Percentiles rank a stretch among this genome's conserved stretches.
These are phyloP conservation scores for Adrianichthys oophorus DNA, from an alignment of 2,797 vertebrate genomes.

Conservation along the genomic window DNA sequence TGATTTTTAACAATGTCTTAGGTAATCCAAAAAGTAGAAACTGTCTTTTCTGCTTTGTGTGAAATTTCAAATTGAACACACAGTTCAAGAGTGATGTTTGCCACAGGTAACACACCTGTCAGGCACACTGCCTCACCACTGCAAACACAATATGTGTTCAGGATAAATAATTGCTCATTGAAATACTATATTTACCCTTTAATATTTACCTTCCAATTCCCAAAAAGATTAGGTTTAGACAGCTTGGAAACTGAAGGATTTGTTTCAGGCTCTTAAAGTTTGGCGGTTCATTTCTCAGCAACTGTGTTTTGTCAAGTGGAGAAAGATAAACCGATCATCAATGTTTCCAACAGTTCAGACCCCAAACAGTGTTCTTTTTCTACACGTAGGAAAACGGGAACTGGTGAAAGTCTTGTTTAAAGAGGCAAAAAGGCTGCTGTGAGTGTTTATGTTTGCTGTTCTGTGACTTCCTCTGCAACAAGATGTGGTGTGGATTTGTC, in stretches of 20 bases:
- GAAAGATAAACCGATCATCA: too few species aligned
- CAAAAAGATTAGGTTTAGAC: conserved; percentile 9
- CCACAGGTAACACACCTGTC: conserved; percentile 13
- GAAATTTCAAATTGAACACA: conserved; percentile 3
- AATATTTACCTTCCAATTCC: conserved; percentile 18
- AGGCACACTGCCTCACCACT: not conserved
- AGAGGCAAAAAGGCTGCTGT: conserved; percentile 24
- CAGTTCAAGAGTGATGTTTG: conserved; percentile 6
- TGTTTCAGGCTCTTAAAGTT: not conserved
- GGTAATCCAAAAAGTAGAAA: conserved; percentile 3
- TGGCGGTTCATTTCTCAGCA: too few species aligned
- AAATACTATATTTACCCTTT: conserved; percentile 8
- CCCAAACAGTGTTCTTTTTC: not conserved
- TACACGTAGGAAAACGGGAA: not conserved
- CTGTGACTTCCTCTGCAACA: conserved; percentile 45
- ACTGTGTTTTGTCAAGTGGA: too few species aligned
- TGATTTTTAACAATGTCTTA: not conserved
- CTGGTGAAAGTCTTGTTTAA: conserved; percentile 8
- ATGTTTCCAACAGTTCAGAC: too few species aligned
- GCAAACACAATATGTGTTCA: conserved; percentile 16
- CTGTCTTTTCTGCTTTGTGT: conserved; percentile 4
- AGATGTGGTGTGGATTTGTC: conserved; percentile 35
- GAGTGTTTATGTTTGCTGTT: conserved; percentile 28
- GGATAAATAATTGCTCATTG: conserved; percentile 22
- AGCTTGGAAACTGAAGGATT: not conserved